phyloP scores from a whole-genome alignment of 2,113 vertebrate genomes.

The Sylvia atricapilla region DNA sequence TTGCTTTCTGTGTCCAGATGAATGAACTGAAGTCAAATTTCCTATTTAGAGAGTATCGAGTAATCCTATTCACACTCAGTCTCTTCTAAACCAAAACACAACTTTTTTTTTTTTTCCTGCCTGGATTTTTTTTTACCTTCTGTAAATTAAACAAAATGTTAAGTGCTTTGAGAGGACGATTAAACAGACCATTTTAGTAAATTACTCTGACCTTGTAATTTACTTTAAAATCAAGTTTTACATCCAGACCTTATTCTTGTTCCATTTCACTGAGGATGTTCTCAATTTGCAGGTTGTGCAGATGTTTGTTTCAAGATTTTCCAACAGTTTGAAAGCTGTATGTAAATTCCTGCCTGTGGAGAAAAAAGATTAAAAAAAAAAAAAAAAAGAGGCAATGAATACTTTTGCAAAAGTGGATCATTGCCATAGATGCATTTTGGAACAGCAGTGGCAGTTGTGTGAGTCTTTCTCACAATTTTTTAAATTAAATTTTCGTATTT shows the following conservation, averaged over 20 bases:
- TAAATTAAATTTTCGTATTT: not conserved
- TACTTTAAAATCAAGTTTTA: not conserved
- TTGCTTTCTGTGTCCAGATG: not conserved
- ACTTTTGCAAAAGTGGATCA: not conserved
- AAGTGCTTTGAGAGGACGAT: not conserved
- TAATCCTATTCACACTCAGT: not conserved
- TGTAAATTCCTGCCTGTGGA: slow-evolving; percentile 2
- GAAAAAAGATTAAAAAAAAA: not conserved
- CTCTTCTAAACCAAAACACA: not conserved
- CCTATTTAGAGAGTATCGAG: not conserved
- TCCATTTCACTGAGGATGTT: not conserved
- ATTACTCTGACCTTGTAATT: not conserved
- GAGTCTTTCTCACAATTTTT: not conserved
- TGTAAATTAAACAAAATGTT: not conserved
- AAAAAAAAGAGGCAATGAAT: not conserved
- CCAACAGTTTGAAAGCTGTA: not conserved
- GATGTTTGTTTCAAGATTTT: slow-evolving; percentile 11
- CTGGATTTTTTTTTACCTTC: not conserved
- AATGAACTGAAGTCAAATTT: not conserved
- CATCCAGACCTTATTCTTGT: not conserved
- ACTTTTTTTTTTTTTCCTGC: not conserved
- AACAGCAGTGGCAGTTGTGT: not conserved
- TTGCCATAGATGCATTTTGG: not conserved
- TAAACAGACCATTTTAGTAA: not conserved
- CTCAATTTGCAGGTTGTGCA: not conserved